Conservation (phyloP, 2,888 invertebrate genomes). For the Meghimatium bilineatum region DNA sequence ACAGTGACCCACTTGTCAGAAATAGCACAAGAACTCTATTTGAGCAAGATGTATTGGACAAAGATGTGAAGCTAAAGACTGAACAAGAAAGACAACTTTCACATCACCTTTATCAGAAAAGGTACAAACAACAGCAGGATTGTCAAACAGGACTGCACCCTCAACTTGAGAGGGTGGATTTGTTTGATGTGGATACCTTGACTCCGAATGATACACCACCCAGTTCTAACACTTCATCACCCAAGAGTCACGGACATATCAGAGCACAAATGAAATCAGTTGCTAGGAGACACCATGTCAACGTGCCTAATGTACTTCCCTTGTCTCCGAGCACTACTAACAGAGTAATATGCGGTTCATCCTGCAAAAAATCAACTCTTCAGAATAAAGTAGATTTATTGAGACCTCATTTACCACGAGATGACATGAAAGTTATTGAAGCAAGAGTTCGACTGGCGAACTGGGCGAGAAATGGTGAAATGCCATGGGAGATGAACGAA, state of each 20-base stretch:
- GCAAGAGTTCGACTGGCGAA: conserved; percentile 24
- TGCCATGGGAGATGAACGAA: conserved; percentile 33
- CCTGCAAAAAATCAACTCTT: not conserved
- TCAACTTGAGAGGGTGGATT: conserved; percentile 34
- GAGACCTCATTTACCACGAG: not conserved
- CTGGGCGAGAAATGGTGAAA: conserved; percentile 45
- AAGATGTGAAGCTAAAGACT: not conserved
- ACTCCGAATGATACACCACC: conserved; percentile 8
- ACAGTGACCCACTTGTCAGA: not conserved
- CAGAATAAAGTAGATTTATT: not conserved
- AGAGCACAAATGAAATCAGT: not conserved
- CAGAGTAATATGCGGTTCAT: not conserved
- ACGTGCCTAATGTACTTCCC: not conserved
- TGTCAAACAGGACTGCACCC: not conserved
- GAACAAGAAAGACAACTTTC: not conserved
- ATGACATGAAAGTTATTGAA: conserved; percentile 37
- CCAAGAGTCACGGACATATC: not conserved
- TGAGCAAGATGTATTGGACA: not conserved
- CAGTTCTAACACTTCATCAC: conserved; percentile 19
- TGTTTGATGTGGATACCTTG: conserved; percentile 29
- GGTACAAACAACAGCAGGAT: not conserved
- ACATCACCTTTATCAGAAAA: not conserved
- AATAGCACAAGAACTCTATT: not conserved
- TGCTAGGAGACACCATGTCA: not conserved
- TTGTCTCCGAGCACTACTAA: not conserved